A percentile compares a stretch with the other conserved stretches of the same genome.
phyloP scores from a whole-genome alignment of 2,797 vertebrate species.

The Esox lucius region DNA sequence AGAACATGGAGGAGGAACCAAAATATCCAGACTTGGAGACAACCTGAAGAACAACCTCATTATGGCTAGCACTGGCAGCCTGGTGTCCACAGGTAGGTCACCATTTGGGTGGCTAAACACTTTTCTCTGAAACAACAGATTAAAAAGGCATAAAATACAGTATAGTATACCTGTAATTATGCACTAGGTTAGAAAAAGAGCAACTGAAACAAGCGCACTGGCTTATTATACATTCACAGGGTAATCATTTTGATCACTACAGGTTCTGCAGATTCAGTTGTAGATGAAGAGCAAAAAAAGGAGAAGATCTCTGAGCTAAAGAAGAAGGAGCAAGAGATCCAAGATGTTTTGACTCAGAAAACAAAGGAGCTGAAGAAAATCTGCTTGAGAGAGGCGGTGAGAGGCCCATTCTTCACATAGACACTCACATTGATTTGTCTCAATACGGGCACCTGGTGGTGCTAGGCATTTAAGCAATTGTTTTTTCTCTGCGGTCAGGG shows the following conservation, averaged over 20 bases:
- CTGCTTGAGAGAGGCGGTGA: slow-evolving; percentile 92
- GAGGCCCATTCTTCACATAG: background rate
- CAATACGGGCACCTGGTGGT: background rate
- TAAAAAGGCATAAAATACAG: background rate
- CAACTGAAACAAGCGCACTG: background rate
- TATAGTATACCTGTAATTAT: background rate
- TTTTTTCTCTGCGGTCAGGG: background rate
- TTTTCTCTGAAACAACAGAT: background rate
- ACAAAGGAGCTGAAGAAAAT: slow-evolving; percentile 95
- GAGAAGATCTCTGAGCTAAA: slow-evolving; percentile 91
- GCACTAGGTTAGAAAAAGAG: background rate
- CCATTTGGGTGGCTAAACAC: background rate
- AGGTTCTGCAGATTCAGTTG: slow-evolving; percentile 88
- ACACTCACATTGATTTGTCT: background rate
- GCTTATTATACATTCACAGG: background rate
- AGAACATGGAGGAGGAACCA: slow-evolving; percentile 83
- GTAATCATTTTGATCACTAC: slow-evolving; percentile 12
- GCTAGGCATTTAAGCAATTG: background rate
- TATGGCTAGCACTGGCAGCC: slow-evolving; percentile 94
- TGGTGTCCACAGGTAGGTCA: slow-evolving; percentile 91
- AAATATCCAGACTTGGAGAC: slow-evolving; percentile 81
- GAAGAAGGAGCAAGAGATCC: slow-evolving; percentile 89
- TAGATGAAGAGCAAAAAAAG: slow-evolving; percentile 91
- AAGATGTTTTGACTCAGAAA: slow-evolving; percentile 88
- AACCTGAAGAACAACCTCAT: slow-evolving; percentile 90